Percentiles rank a stretch among this genome's conserved stretches.
Conservation (phyloP, 2,113 vertebrate species). For the Salvelinus fontinalis region DNA sequence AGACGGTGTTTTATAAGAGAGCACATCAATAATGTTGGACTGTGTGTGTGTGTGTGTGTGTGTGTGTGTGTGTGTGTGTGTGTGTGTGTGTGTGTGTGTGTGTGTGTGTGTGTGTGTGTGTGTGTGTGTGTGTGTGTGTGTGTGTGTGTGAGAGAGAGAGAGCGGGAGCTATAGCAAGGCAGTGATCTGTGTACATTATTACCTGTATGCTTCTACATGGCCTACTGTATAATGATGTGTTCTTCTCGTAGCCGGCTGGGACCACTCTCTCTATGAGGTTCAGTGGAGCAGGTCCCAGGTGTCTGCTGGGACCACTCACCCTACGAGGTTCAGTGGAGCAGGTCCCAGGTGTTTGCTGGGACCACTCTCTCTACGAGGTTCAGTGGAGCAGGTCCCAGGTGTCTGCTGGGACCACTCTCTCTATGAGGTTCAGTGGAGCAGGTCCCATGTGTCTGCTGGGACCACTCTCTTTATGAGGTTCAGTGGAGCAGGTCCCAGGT, state of each 20-base stretch:
- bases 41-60: constrained; percentile 20
- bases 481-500: too few relatives aligned
- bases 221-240: background rate
- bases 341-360: too few relatives aligned
- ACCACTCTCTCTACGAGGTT: too few relatives aligned
- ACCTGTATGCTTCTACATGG: constrained; percentile 1
- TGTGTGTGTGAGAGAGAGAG: background rate
- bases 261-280: background rate
- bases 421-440: too few relatives aligned
- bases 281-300: background rate
- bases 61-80: constrained; percentile 21
- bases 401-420: too few relatives aligned
- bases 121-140: constrained; percentile 44
- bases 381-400: too few relatives aligned
- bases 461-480: too few relatives aligned
- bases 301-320: background rate
- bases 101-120: constrained; percentile 20
- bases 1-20: constrained; percentile 75
- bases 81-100: constrained; percentile 31
- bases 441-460: too few relatives aligned
- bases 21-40: constrained; percentile 73
- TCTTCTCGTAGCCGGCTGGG: background rate
- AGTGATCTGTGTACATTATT: constrained; percentile 2
- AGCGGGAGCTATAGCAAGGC: too few relatives aligned
- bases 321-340: too few relatives aligned